phyloP scores from a whole-genome alignment of 2,113 vertebrate species.

The Oreotrochilus melanogaster region DNA sequence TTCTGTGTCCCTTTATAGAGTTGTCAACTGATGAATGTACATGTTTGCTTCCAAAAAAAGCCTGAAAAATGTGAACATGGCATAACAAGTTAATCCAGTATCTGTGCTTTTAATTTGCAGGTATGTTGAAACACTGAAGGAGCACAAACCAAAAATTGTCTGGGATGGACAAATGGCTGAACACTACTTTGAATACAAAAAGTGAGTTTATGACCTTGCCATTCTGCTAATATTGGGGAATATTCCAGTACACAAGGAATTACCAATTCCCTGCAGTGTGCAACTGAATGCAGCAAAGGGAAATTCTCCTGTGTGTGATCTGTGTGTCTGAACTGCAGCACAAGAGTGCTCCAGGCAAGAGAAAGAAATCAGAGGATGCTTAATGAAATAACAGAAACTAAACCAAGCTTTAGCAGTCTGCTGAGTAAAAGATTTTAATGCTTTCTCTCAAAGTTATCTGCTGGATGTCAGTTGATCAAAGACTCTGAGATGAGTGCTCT shows the following conservation, averaged over 20 bases:
- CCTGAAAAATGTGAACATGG: not conserved
- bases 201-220: conserved; percentile 74
- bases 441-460: not conserved
- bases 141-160: conserved; percentile 87
- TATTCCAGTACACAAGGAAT: not conserved
- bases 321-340: not conserved
- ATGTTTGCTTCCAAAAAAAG: not conserved
- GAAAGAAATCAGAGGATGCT: not conserved
- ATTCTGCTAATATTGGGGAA: not conserved
- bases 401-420: not conserved
- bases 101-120: conserved; percentile 69
- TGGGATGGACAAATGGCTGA: conserved; percentile 92
- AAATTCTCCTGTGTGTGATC: not conserved
- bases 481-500: not conserved
- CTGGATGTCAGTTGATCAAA: not conserved
- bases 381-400: not conserved
- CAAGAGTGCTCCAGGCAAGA: not conserved
- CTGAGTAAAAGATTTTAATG: not conserved
- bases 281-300: not conserved
- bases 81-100: not conserved
- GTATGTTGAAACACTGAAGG: conserved; percentile 91
- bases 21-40: not conserved
- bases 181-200: conserved; percentile 93
- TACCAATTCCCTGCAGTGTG: not conserved
- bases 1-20: not conserved